phyloP scores from a whole-genome alignment of 2,888 invertebrate species.

The Furcula furcula region DNA sequence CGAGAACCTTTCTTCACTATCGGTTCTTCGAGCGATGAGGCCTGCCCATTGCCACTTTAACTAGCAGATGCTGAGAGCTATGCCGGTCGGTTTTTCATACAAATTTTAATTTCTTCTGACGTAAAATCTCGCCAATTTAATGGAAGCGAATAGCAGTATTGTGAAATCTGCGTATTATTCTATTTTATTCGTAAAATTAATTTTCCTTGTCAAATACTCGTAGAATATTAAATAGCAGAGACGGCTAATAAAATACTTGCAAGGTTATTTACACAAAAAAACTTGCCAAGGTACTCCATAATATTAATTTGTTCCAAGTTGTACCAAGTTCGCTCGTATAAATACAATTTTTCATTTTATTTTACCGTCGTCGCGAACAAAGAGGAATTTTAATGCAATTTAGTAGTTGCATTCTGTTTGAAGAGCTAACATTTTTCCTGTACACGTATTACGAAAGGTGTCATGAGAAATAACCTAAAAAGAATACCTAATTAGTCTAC shows the following conservation, averaged over 20 bases:
- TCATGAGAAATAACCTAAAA: constrained; percentile 35
- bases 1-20: no score
- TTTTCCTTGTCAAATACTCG: constrained; percentile 5
- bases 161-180: no score
- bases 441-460: constrained; percentile 42
- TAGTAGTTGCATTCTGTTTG: constrained; percentile 44
- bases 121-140: no score
- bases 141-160: no score
- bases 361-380: constrained; percentile 32
- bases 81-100: no score
- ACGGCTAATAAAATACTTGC: constrained; percentile 18
- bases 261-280: constrained; percentile 20
- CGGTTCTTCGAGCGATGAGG: no score
- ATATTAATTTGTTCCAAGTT: no score
- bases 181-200: constrained; percentile 2
- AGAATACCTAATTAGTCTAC: constrained; percentile 35
- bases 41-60: no score
- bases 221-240: constrained; percentile 14
- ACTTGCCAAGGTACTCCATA: constrained; percentile 12
- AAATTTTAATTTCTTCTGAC: no score
- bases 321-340: constrained; percentile 26
- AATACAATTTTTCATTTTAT: constrained; percentile 52
- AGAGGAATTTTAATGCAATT: constrained; percentile 67
- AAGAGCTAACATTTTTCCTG: constrained; percentile 37
- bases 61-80: no score